Evolutionary conservation across 2,113 vertebrate genomes (phyloP).

Genomic region (Halcyon senegalensis): DNA sequence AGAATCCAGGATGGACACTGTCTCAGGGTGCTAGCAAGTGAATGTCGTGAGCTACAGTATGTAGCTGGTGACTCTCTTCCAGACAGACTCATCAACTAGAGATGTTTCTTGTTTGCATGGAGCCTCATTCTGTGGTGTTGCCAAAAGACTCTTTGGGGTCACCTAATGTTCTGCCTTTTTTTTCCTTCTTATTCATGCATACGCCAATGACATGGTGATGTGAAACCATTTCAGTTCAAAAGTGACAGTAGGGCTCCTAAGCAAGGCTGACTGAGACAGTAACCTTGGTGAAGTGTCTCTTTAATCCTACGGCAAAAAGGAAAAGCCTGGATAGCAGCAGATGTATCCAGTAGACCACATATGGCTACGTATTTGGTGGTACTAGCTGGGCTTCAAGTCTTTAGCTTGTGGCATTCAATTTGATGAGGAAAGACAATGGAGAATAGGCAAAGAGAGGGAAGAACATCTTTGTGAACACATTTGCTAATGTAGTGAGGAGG

Average conservation of each 20-base stretch:
- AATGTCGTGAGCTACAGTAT: not conserved
- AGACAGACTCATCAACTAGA: not conserved
- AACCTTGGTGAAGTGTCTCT: not conserved
- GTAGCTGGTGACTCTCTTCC: not conserved
- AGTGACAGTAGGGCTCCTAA: not conserved
- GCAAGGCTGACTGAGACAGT: not conserved
- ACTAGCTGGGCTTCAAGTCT: not conserved
- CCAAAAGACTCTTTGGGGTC: not conserved
- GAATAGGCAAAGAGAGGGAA: not conserved
- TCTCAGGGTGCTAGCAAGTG: not conserved
- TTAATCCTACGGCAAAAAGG: not conserved
- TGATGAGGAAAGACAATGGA: not conserved
- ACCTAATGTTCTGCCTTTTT: not conserved
- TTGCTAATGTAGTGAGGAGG: not conserved
- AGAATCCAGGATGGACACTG: not conserved
- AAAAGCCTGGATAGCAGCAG: not conserved
- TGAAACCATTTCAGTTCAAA: not conserved
- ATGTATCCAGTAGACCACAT: not conserved
- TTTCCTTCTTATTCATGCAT: not conserved
- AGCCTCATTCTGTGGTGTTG: not conserved
- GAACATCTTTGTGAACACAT: not conserved
- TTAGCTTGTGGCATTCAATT: not conserved
- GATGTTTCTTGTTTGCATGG: not conserved
- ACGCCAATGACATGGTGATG: not conserved
- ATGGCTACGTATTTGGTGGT: not conserved